Base-by-base conservation (phyloP, 2,888 invertebrate species). In the Campoplex nolae region DNA sequence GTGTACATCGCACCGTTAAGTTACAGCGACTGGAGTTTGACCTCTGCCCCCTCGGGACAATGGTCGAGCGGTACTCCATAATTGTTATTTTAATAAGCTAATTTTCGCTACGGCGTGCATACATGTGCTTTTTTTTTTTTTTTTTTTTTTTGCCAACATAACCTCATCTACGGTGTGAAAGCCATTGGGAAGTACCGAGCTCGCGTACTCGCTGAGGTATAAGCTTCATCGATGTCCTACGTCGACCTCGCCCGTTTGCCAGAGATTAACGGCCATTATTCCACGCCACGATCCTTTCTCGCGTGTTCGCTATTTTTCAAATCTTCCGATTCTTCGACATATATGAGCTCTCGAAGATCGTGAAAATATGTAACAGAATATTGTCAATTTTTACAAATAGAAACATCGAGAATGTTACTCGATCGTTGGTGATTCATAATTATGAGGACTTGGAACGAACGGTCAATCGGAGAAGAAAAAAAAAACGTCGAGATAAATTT, bases 41-140 rank as follows among this genome's bases (percentile, higher is more conserved):
- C 92, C 92, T 88, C 79, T 92, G 92, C 92, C 92, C 90, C 88
- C 75, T 42, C 84, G 88, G 84, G 90, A 93, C 93, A 92, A 93
- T 92, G 90, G 90, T 83, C 80, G 89, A 90, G 88, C 90, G 90
- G 90, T 87, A 89, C 92, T 90, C 90, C 90, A 90, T 92, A 92
- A 92, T 93, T 93, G 92, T 93, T 92, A 92, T 92, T 93, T 92
- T 93, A 93, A 93, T 93, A 92, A 93, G 92, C 92, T 91, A 92
- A 92, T 92, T 92, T 92, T 92, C 92, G 90, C 90, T 86, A 89
- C 89, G 88, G 45, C 45, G 11, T 45, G 58, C 73, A 78, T 74
- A 18, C 83, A 79, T 78, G 45, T 71, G 70, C 79, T 73, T 84
- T 71, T 79, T 79, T 48, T 38, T 38, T 23, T 23, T 23, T 79